Conservation (phyloP, 2,797 vertebrate genomes). For the Cyprinella venusta region DNA sequence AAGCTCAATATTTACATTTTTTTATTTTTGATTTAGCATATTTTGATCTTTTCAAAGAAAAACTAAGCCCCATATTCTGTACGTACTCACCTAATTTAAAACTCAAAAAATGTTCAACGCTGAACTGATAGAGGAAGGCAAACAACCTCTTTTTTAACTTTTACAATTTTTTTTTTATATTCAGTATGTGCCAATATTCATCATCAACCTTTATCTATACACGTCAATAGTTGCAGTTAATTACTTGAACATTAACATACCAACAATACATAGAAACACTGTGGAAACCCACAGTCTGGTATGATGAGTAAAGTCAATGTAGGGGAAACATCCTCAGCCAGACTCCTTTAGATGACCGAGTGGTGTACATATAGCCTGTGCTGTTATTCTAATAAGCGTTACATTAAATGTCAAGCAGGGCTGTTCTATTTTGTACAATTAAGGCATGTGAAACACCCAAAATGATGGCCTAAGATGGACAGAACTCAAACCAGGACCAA, state of each 20-base stretch:
- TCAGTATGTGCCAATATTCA: slow-evolving; percentile 18
- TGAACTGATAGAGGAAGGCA: slow-evolving; percentile 4
- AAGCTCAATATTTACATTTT: slow-evolving; percentile 45
- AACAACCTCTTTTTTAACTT: neutral
- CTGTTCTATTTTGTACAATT: slow-evolving; percentile 56
- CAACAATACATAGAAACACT: slow-evolving; percentile 37
- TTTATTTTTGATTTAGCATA: slow-evolving; percentile 63
- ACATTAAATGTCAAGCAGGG: slow-evolving; percentile 15
- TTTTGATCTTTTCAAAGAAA: slow-evolving; percentile 56
- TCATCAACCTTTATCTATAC: slow-evolving; percentile 32
- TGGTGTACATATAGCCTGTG: neutral
- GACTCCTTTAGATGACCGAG: neutral
- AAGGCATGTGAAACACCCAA: slow-evolving; percentile 59
- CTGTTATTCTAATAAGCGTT: neutral
- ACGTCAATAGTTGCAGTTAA: slow-evolving; percentile 28
- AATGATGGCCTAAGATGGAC: slow-evolving; percentile 16
- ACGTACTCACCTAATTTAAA: slow-evolving; percentile 38
- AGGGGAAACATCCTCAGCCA: slow-evolving; percentile 4
- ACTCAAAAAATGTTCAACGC: neutral
- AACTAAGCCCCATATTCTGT: slow-evolving; percentile 31
- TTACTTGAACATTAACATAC: slow-evolving; percentile 51
- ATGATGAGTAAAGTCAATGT: slow-evolving; percentile 29
- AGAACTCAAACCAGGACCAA: slow-evolving; percentile 44
- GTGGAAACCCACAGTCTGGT: slow-evolving; percentile 33
- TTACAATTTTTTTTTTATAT: neutral